A percentile compares a stretch with the other conserved stretches of the same genome.
Conservation (phyloP, 2,797 vertebrate species). For the Intellagama lesueurii region DNA sequence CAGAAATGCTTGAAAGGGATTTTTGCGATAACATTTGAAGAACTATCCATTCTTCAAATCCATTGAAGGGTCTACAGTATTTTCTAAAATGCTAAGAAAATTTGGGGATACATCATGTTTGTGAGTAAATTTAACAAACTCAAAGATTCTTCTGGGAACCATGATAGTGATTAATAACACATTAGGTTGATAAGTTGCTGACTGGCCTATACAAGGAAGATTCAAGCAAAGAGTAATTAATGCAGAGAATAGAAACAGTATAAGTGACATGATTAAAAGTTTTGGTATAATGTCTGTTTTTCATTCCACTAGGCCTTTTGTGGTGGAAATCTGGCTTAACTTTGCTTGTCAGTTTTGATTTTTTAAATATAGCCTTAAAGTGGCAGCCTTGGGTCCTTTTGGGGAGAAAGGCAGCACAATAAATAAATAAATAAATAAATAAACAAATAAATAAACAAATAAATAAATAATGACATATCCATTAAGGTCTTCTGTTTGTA, state of each 20-base stretch:
- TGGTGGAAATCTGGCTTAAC: constrained; percentile 61
- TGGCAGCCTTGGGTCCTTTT: constrained; percentile 26
- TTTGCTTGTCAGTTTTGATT: constrained; percentile 62
- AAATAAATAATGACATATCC: no score
- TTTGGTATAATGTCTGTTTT: background rate
- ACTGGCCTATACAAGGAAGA: background rate
- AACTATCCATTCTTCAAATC: no score
- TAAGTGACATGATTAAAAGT: background rate
- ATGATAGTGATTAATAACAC: background rate
- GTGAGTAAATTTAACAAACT: no score
- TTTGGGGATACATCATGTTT: no score
- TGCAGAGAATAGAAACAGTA: background rate
- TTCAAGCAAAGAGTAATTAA: background rate
- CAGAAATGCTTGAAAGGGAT: no score
- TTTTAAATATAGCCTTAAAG: constrained; percentile 37
- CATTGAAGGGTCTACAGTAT: no score
- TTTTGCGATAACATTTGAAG: no score
- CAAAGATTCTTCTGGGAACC: background rate
- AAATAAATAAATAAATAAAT: no score
- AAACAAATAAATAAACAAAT: no score
- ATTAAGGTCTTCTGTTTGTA: no score
- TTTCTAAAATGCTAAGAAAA: no score
- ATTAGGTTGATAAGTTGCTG: background rate
- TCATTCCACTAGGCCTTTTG: constrained; percentile 51
- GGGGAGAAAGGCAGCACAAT: no score